Evolutionary conservation across 2,797 vertebrate genomes (phyloP).

Genomic region (Poeciliopsis infans): DNA sequence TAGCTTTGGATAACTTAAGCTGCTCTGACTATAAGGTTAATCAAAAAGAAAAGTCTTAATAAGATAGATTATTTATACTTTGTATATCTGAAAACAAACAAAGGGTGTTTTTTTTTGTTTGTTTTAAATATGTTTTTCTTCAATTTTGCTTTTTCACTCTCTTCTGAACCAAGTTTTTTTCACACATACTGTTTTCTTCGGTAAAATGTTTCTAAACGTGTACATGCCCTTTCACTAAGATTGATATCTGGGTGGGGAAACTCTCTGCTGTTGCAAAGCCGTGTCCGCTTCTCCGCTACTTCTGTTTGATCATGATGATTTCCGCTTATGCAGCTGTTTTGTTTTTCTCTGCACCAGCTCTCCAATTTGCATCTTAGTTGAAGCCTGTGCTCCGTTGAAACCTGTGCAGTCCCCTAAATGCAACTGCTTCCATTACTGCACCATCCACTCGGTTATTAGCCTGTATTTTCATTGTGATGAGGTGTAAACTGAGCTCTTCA

Average conservation of each 20-base stretch:
- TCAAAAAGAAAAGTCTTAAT: neutral
- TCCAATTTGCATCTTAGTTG: constrained; percentile 1
- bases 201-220: neutral
- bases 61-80: neutral
- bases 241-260: neutral
- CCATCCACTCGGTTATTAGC: neutral
- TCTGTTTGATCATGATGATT: neutral
- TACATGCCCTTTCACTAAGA: neutral
- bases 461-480: neutral
- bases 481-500: neutral
- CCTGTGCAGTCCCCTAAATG: neutral
- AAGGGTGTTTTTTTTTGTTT: neutral
- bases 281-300: neutral
- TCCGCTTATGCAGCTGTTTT: neutral
- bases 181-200: neutral
- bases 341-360: neutral
- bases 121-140: neutral
- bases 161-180: neutral
- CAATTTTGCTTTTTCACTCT: neutral
- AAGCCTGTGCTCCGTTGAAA: neutral
- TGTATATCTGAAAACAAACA: neutral
- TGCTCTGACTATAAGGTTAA: neutral
- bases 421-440: neutral
- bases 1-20: neutral
- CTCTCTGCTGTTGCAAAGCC: neutral